A percentile compares a stretch with the other conserved stretches of the same genome.
Evolutionary conservation across 2,797 vertebrate genomes (phyloP).

Genomic region (Aselliscus stoliczkanus): DNA sequence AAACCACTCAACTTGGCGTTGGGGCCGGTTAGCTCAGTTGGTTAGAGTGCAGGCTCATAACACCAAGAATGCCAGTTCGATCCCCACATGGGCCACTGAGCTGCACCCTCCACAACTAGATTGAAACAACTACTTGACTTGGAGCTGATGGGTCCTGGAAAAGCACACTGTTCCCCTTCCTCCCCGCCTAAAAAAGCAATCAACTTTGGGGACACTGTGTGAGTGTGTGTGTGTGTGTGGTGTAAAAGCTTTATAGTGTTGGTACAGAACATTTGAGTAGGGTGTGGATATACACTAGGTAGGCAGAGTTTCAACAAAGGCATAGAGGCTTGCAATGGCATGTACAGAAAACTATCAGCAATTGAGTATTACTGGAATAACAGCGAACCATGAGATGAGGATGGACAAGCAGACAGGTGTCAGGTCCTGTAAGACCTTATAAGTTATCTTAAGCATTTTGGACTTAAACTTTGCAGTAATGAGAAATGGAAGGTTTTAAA

Average conservation of each 20-base stretch:
- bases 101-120: too few relatives aligned
- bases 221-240: background rate
- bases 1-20: too few relatives aligned
- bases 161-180: too few relatives aligned
- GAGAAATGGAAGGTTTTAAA: background rate
- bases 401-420: background rate
- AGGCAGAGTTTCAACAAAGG: background rate
- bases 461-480: background rate
- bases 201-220: background rate
- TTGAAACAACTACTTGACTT: too few relatives aligned
- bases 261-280: background rate
- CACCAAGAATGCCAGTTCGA: too few relatives aligned
- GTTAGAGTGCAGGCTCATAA: too few relatives aligned
- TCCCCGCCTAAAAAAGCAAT: too few relatives aligned
- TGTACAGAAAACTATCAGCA: background rate
- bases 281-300: background rate
- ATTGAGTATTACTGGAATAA: background rate
- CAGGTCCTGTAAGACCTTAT: background rate
- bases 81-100: too few relatives aligned
- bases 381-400: background rate
- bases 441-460: background rate
- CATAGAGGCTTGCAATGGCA: background rate
- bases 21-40: too few relatives aligned
- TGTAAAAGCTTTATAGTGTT: background rate
- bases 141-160: too few relatives aligned